These are phyloP conservation scores for Gnatocerus cornutus DNA, from an alignment of 2,888 invertebrate genomes.

Conservation along the genomic window DNA sequence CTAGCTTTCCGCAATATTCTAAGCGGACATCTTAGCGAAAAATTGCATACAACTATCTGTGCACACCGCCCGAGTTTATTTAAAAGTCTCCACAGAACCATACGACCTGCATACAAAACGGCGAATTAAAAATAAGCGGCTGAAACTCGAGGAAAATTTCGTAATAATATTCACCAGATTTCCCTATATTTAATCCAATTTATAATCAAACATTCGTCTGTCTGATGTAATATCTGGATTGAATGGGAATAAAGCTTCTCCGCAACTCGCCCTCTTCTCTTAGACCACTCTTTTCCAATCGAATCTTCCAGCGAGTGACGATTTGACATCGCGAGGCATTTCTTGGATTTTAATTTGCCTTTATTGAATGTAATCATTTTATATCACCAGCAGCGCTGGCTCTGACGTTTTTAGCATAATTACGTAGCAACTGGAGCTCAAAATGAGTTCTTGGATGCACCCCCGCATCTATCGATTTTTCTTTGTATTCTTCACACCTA, in stretches of 20 bases:
- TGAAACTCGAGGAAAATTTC: slow-evolving; percentile 50
- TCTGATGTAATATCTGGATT: slow-evolving; percentile 51
- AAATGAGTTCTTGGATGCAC: slow-evolving; percentile 5
- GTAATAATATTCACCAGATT: slow-evolving; percentile 55
- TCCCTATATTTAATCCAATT: slow-evolving; percentile 54
- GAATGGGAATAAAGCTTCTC: slow-evolving; percentile 40
- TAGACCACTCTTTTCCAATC: slow-evolving; percentile 32
- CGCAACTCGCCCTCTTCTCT: slow-evolving; percentile 29
- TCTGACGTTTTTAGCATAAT: slow-evolving; percentile 34
- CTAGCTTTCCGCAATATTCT: slow-evolving; percentile 43
- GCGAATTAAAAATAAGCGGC: slow-evolving; percentile 53
- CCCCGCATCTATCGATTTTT: slow-evolving; percentile 15
- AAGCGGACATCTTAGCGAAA: slow-evolving; percentile 39
- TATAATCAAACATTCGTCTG: slow-evolving; percentile 54
- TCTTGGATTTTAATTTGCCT: slow-evolving; percentile 44
- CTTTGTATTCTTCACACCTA: slow-evolving; percentile 3
- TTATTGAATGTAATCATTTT: slow-evolving; percentile 47
- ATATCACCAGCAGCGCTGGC: slow-evolving; percentile 20
- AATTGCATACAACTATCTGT: slow-evolving; percentile 43
- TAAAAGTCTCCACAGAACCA: slow-evolving; percentile 42
- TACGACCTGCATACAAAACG: slow-evolving; percentile 53
- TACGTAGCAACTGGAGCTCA: slow-evolving; percentile 10
- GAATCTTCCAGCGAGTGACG: slow-evolving; percentile 18
- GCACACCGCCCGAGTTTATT: slow-evolving; percentile 36
- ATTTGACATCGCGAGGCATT: slow-evolving; percentile 35